Base-by-base conservation (phyloP, 2,888 invertebrate species). In the Ophioninae sp. region DNA sequence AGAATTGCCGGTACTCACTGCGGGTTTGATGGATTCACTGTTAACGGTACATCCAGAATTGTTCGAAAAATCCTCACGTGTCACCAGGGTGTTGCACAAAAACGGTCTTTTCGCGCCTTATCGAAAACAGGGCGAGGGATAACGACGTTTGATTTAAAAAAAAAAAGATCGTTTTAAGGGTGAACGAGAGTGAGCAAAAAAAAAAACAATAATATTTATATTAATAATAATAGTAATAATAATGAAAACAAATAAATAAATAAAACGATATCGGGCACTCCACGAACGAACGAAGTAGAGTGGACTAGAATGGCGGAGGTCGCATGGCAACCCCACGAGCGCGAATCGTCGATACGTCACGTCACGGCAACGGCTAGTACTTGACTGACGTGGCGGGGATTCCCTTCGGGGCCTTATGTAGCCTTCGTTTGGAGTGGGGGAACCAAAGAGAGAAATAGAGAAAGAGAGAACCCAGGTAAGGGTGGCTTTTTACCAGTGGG, bases 321-420 rank as follows among this genome's bases (percentile, higher is more conserved):
- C 79, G 85, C 85, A 85, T 85, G 83, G 85, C 84, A 85, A 85
- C 85, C 84, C 78, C 82, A 50, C 77, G 81, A 70, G 78, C 85
- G 86, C 83, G 85, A 83, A 82, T 83, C 79, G 79, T 82, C 85
- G 80, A 56, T 81, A 80, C 81, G 80, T 86, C 83, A 81, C 81
- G 83, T 76, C 87, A 84, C 86, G 84, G 84, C 89, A 89, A 90
- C 89, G 90, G 89, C 88, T 88, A 86, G 87, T 88, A 89, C 88
- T 86, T 85, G 87, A 92, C 92, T 92, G 91, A 89, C 89, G 88
- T 87, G 88, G 89, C 87, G 88, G 91, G 89, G 88, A 86, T 81
- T 85, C 77, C 62, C 61, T 79, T 62, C 77, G 90, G 87, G 92
- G 92, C 91, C 92, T 92, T 92, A 92, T 91, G 92, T 92, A 92